Conservation (phyloP, 2,797 vertebrate genomes). For the Rousettus madagascariensis region DNA sequence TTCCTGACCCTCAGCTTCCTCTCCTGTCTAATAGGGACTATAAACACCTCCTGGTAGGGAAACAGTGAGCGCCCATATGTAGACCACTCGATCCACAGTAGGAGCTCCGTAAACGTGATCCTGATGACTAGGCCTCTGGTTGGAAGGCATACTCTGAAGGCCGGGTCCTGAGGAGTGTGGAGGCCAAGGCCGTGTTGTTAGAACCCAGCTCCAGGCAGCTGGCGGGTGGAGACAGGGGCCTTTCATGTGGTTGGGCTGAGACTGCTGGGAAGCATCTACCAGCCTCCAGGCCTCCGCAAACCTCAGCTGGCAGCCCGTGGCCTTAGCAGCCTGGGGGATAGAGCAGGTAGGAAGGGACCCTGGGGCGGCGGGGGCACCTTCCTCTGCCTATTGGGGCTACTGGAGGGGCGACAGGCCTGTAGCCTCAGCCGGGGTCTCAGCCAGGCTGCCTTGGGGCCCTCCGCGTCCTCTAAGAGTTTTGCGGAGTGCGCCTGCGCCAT, state of each 20-base stretch:
- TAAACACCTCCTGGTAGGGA: not conserved
- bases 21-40: not conserved
- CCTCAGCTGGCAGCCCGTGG: not conserved
- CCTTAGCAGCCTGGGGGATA: not conserved
- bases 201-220: conserved; percentile 48
- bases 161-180: not conserved
- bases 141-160: not conserved
- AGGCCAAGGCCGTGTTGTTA: not conserved
- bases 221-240: conserved; percentile 48
- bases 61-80: not conserved
- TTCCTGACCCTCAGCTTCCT: not conserved
- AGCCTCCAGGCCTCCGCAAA: not conserved
- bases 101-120: not conserved
- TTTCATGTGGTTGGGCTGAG: conserved; percentile 72
- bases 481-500: fast-evolving
- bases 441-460: not conserved
- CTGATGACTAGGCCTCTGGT: not conserved
- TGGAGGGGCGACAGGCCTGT: fast-evolving
- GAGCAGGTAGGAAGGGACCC: not conserved
- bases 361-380: not conserved
- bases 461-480: fast-evolving
- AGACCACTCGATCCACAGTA: fast-evolving
- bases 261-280: not conserved
- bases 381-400: fast-evolving
- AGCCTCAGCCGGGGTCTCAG: fast-evolving